Evolutionary conservation across 2,888 invertebrate genomes (phyloP).

Genomic region (Dicranocentrus wangi): DNA sequence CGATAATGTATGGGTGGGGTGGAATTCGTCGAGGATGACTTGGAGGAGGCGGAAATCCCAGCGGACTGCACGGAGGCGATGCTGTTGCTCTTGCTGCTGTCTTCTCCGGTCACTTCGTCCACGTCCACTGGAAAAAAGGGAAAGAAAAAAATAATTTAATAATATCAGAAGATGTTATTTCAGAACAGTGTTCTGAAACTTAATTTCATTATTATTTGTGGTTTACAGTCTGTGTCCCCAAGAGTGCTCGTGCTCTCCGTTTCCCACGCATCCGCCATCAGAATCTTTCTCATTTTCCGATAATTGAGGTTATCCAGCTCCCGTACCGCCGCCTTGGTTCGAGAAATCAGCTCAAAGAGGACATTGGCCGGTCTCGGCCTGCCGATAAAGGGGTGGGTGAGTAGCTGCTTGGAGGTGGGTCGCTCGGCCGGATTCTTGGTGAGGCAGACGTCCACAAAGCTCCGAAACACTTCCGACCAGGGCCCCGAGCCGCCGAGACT

Average conservation of each 20-base stretch:
- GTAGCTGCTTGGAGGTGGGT: slow-evolving; percentile 88
- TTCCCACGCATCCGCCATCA: slow-evolving; percentile 93
- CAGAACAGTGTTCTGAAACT: too few relatives aligned
- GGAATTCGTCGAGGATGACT: slow-evolving; percentile 87
- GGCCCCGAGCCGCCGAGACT: slow-evolving; percentile 86
- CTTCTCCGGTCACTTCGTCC: slow-evolving; percentile 91
- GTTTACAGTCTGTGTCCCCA: slow-evolving; percentile 79
- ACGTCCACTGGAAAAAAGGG: slow-evolving; percentile 69
- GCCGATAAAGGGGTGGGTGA: slow-evolving; percentile 88
- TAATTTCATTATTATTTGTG: too few relatives aligned
- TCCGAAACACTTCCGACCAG: slow-evolving; percentile 93
- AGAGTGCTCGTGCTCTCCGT: slow-evolving; percentile 92
- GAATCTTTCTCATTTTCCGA: slow-evolving; percentile 98
- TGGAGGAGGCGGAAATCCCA: slow-evolving; percentile 83
- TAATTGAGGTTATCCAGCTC: slow-evolving; percentile 98
- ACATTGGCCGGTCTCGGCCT: slow-evolving; percentile 87
- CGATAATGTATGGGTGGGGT: slow-evolving; percentile 79
- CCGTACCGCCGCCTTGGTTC: slow-evolving; percentile 95
- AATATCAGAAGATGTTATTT: too few relatives aligned
- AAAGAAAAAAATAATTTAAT: neutral
- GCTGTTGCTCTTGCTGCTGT: slow-evolving; percentile 94
- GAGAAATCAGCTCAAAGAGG: slow-evolving; percentile 92
- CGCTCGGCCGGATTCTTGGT: slow-evolving; percentile 93
- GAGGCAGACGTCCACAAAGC: slow-evolving; percentile 96
- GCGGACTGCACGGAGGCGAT: slow-evolving; percentile 90